phyloP scores from a whole-genome alignment of 2,113 vertebrate genomes.

The Leucopsar rothschildi region DNA sequence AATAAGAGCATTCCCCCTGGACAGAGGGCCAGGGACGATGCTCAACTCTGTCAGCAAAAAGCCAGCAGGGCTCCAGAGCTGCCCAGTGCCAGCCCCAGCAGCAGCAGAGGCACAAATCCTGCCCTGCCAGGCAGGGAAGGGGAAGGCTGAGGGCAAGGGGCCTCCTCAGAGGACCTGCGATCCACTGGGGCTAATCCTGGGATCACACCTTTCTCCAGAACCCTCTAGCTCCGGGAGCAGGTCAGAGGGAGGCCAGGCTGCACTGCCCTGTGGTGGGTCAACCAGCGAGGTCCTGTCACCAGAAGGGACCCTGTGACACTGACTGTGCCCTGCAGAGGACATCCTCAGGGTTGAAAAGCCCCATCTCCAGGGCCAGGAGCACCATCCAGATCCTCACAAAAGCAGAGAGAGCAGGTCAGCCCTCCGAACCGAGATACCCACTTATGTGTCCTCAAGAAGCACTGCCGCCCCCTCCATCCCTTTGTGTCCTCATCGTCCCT shows the following conservation, averaged over 20 bases:
- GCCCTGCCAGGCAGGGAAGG: background rate
- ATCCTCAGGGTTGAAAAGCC: background rate
- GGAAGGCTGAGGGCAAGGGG: background rate
- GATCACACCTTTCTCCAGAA: background rate
- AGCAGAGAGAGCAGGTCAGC: background rate
- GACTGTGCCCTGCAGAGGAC: background rate
- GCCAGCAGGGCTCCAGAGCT: background rate
- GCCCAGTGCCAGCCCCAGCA: background rate
- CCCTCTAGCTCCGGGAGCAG: background rate
- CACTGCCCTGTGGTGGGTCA: fast-evolving
- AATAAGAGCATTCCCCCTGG: fast-evolving
- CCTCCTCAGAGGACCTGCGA: fast-evolving
- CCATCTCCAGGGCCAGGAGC: background rate
- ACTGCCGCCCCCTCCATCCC: fast-evolving
- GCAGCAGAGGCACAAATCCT: background rate
- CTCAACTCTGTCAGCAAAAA: background rate
- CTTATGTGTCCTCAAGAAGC: background rate
- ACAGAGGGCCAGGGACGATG: background rate
- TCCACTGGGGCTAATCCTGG: fast-evolving
- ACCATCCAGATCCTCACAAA: background rate
- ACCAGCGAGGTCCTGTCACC: background rate
- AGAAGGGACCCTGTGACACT: background rate
- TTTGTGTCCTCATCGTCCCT: background rate
- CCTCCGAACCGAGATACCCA: background rate
- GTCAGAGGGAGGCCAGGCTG: background rate